Base-by-base conservation (phyloP, 2,113 vertebrate genomes). In the Aspiorhynchus laticeps region DNA sequence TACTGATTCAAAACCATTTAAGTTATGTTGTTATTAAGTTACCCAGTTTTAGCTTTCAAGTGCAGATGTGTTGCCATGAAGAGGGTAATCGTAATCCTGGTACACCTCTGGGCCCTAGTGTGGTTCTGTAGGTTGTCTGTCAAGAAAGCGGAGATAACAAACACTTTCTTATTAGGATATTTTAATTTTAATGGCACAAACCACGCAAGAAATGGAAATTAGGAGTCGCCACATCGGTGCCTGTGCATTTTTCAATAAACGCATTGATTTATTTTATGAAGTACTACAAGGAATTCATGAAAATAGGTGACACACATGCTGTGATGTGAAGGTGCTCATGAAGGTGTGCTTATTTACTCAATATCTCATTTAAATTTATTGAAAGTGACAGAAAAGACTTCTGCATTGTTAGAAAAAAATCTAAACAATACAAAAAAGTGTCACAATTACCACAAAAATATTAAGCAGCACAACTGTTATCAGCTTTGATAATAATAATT, bases 81-180 rank as follows among this genome's bases (percentile, higher is more conserved):
- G 73, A 46, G 73, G 24, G 38, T 46, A 74, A 76, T 46, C n/a
- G 12, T 75, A 75, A 75, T 75, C 38, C 41, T 17, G 24, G 11
- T 76, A 7, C 36, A 73, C 38, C 41, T 48, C 41, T 46, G n/a
- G 24, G 11, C 43, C n/a, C 69, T 43, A 76, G 6, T 46, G 41
- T 41, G 43, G 41, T 76, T 76, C 73, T 48, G 38, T 48, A 26
- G 41, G n/a, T 3, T 43, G 26, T 76, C 43, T 46, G n/a, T 46
- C 73, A 76, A 76, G 41, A 46, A 76, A 76, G 73, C 15, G 14
- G n/a, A 7, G 12, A 46, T 12, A 76, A 46, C 11, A 46, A 76
- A 76, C 41, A 46, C 73, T 48, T 76, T 76, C 21, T 75, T 75
- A 48, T 26, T 76, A 41, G 73, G 73, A 26, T 76, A 28, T 76